phyloP scores from a whole-genome alignment of 1,140 invertebrate genomes.

The Cyphomyrmex costatus region DNA sequence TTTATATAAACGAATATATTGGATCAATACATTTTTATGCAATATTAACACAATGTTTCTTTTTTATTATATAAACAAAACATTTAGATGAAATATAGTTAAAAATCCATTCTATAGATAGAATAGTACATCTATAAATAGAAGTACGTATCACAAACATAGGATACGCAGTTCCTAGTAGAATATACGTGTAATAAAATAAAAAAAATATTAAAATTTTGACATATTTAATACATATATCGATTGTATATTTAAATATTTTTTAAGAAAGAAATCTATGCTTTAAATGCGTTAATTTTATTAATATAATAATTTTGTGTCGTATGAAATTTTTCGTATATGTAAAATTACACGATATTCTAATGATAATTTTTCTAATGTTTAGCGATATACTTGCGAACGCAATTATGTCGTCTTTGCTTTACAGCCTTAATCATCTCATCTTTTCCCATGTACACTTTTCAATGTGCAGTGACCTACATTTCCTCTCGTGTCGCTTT shows the following conservation, averaged over 20 bases:
- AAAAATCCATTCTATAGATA: background rate
- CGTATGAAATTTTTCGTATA: background rate
- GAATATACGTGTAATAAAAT: slow-evolving; percentile 16
- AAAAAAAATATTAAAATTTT: slow-evolving; percentile 17
- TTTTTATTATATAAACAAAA: background rate
- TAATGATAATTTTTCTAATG: background rate
- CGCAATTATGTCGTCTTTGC: slow-evolving; percentile 45
- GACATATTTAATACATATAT: background rate
- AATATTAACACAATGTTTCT: slow-evolving; percentile 21
- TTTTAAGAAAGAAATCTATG: slow-evolving; percentile 15
- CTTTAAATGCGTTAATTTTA: background rate
- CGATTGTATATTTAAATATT: background rate
- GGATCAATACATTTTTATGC: background rate
- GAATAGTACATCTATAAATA: background rate
- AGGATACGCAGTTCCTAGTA: background rate
- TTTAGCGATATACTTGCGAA: slow-evolving; percentile 36
- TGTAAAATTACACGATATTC: slow-evolving; percentile 18
- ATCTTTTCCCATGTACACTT: slow-evolving; percentile 57
- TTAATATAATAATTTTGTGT: background rate
- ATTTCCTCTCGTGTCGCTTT: slow-evolving; percentile 49
- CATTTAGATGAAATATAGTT: slow-evolving; percentile 1
- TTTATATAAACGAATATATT: background rate
- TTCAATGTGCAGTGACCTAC: slow-evolving; percentile 41
- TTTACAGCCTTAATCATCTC: slow-evolving; percentile 68
- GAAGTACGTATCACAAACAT: slow-evolving; percentile 2